Base-by-base conservation (phyloP, 1,140 invertebrate genomes). In the Brachionus sp. region DNA sequence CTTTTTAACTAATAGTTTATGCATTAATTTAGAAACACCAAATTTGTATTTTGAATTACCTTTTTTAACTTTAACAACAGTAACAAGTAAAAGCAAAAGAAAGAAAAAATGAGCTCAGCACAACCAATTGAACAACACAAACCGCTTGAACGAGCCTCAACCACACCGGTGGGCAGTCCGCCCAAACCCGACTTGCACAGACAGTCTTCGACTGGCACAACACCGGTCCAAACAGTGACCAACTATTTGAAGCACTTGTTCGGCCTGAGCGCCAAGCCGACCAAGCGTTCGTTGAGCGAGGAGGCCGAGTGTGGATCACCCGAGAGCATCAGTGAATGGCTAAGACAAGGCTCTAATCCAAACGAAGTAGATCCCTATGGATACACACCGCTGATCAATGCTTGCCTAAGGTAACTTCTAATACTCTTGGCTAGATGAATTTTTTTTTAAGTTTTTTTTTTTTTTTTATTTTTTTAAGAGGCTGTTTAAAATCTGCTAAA, bases 331-430 rank as follows among this genome's bases (percentile, higher is more conserved):
- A 46, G 13, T 12, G 57, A 66, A 42, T 82, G 80, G 80, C 35
- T 82, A 16, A 50, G 80, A 68, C 57, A 83, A 62, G 82, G 82
- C 25, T 66, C 82, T 53, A 42, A 83, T 50, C 64, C 64, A 35
- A 53, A 75, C 37, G 82, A 70, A 64, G 29, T 53, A 39, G 82
- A 83, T 53, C 16, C 64, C 10, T 83, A 83, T 19, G 82, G 82
- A 12, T 83, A 83, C 73, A 53, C 68, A 25, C 82, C 82, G 13
- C 62, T 83, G 3, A 42, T 83, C 4, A 83, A 83, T 57, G 82
- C 82, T 7, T 50, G 42, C 37, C 19, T 83, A 9, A 70, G 44
- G 57, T 68, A 37, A 70, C 6, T 35, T 12, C 13, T 13, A 33
- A n/a, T 12, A 64, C 19, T 4, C n/a, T 6, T n/a, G 13, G 13